Evolutionary conservation across 2,113 vertebrate genomes (phyloP).

Genomic region (Monopterus albus): DNA sequence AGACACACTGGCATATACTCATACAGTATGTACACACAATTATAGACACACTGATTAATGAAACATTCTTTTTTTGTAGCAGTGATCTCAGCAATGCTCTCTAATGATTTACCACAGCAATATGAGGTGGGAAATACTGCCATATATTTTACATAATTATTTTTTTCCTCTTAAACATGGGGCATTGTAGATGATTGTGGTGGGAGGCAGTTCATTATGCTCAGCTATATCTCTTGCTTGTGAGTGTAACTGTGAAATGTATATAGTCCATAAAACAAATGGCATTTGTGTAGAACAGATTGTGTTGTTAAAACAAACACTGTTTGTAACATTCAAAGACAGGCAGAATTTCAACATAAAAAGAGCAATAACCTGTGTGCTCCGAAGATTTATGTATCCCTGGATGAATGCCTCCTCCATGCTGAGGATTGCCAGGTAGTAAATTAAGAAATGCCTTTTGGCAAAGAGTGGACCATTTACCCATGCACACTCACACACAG

Average conservation of each 20-base stretch:
- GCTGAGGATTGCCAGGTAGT: conserved; percentile 76
- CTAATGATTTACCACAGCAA: conserved; percentile 80
- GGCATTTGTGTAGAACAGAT: conserved; percentile 80
- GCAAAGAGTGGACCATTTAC: conserved; percentile 53
- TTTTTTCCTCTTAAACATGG: conserved; percentile 71
- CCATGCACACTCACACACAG: conserved; percentile 18
- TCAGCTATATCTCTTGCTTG: conserved; percentile 54
- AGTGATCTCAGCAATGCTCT: conserved; percentile 69
- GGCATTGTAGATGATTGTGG: conserved; percentile 73
- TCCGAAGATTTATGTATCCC: conserved; percentile 79
- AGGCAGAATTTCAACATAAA: conserved; percentile 80
- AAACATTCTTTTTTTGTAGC: conserved; percentile 60
- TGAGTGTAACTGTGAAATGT: conserved; percentile 60
- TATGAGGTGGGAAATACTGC: conserved; percentile 74
- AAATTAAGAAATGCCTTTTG: conserved; percentile 81
- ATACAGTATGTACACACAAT: conserved; percentile 17
- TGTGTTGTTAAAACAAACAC: conserved; percentile 82
- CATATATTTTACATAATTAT: conserved; percentile 80
- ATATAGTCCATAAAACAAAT: conserved; percentile 83
- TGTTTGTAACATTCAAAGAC: conserved; percentile 78
- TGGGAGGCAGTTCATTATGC: conserved; percentile 72
- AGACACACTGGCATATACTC: neutral
- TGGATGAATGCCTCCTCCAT: conserved; percentile 67
- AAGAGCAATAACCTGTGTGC: conserved; percentile 79
- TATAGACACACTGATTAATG: conserved; percentile 73